Conservation (phyloP, 2,113 vertebrate genomes). For the Pseudorasbora parva region DNA sequence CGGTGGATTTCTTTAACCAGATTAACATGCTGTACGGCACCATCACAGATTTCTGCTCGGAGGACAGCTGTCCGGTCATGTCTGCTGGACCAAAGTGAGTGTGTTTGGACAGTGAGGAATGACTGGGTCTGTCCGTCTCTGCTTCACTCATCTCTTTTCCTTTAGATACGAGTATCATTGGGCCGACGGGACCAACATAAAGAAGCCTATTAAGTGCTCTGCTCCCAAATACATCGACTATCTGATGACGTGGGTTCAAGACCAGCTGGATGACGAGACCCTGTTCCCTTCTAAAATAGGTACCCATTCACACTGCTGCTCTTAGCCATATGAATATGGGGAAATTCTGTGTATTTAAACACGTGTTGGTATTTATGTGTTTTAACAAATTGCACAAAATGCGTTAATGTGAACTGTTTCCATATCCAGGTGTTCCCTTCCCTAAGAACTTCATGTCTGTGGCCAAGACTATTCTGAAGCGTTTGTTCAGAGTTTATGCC, state of each 20-base stretch:
- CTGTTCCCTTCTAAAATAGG: slow-evolving; percentile 96
- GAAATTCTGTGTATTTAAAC: background rate
- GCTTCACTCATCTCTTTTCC: background rate
- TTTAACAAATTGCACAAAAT: too few species aligned
- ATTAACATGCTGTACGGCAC: slow-evolving; percentile 98
- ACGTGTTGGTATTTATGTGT: too few species aligned
- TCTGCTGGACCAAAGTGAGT: slow-evolving; percentile 91
- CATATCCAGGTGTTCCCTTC: slow-evolving; percentile 86
- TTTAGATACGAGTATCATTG: slow-evolving; percentile 94
- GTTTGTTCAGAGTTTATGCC: slow-evolving; percentile 95
- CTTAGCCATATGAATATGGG: background rate
- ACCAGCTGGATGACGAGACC: slow-evolving; percentile 95
- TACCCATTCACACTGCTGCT: slow-evolving; percentile 54
- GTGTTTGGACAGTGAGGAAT: slow-evolving; percentile 12
- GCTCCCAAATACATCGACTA: slow-evolving; percentile 97
- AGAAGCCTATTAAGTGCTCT: slow-evolving; percentile 96
- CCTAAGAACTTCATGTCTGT: slow-evolving; percentile 97
- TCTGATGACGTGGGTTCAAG: slow-evolving; percentile 97
- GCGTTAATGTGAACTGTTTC: too few species aligned
- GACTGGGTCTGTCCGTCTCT: background rate
- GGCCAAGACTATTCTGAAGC: slow-evolving; percentile 95
- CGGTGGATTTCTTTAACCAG: slow-evolving; percentile 98
- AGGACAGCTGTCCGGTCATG: slow-evolving; percentile 90
- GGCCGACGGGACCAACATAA: slow-evolving; percentile 97
- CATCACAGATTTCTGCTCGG: slow-evolving; percentile 94